Percentiles rank a stretch among this genome's conserved stretches.
Conservation (phyloP, 2,797 vertebrate genomes). For the Anisognathus igniventris region DNA sequence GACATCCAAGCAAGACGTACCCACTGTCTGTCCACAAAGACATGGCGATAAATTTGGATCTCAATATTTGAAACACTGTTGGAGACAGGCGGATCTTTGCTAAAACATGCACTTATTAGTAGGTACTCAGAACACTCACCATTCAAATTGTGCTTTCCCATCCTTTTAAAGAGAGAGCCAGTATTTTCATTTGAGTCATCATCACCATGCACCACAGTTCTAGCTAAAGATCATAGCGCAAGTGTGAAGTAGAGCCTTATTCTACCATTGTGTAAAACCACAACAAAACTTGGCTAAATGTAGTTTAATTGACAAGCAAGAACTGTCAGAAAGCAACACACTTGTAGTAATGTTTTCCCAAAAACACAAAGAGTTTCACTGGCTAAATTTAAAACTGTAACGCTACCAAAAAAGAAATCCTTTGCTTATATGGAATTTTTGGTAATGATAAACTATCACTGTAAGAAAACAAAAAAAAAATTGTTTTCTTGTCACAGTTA, state of each 20-base stretch:
- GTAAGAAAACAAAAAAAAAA: background rate
- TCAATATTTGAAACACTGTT: background rate
- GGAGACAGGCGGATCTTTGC: background rate
- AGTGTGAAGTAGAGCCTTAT: background rate
- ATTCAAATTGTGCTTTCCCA: background rate
- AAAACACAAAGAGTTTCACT: background rate
- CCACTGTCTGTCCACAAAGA: background rate
- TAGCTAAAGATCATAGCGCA: background rate
- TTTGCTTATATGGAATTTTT: background rate
- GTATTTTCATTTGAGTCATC: background rate
- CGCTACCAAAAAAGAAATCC: background rate
- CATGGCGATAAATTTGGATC: background rate
- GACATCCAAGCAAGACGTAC: accelerated
- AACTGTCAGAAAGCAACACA: background rate
- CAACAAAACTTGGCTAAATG: background rate
- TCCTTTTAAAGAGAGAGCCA: background rate
- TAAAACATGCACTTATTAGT: background rate
- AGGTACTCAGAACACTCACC: background rate
- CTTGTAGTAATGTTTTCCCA: background rate
- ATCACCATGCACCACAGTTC: background rate
- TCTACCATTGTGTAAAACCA: background rate
- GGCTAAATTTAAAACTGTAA: background rate
- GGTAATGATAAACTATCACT: background rate
- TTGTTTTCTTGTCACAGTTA: background rate
- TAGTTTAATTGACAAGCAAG: background rate